These are phyloP conservation scores for Myiopsitta monachus DNA, from an alignment of 2,113 vertebrate genomes.

Conservation along the genomic window DNA sequence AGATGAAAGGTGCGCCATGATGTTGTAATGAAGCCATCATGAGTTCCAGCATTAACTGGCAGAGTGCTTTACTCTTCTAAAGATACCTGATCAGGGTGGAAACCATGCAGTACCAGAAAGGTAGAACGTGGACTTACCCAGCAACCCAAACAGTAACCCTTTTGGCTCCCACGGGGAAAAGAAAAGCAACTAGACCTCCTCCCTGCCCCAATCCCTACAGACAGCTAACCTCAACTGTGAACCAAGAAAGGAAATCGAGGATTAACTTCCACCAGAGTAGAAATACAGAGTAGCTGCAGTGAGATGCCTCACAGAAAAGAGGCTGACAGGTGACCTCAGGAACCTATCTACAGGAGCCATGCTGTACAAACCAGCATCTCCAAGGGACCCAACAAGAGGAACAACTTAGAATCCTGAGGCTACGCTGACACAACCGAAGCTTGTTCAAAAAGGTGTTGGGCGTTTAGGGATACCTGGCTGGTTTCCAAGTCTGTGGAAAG, in stretches of 20 bases:
- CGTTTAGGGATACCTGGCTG: neutral
- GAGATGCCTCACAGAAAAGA: neutral
- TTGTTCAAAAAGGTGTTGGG: neutral
- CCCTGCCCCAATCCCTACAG: neutral
- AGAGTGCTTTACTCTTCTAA: neutral
- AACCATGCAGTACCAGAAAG: neutral
- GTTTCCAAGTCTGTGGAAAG: neutral
- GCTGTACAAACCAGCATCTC: neutral
- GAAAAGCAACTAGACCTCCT: neutral
- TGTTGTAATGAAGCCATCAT: neutral
- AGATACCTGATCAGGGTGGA: neutral
- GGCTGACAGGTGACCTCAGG: neutral
- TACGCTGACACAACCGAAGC: neutral
- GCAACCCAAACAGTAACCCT: neutral
- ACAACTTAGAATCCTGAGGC: neutral
- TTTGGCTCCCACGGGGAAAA: neutral
- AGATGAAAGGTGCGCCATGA: neutral
- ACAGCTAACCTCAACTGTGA: neutral
- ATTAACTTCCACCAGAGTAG: neutral
- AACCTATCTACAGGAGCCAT: rapidly evolving
- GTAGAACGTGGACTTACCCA: neutral
- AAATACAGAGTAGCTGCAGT: neutral
- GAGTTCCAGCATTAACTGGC: neutral
- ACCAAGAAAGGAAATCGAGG: neutral
- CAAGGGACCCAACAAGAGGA: neutral